A percentile compares a stretch with the other conserved stretches of the same genome.
Conservation (phyloP, 2,888 invertebrate species). For the Himalopsyche anomala region DNA sequence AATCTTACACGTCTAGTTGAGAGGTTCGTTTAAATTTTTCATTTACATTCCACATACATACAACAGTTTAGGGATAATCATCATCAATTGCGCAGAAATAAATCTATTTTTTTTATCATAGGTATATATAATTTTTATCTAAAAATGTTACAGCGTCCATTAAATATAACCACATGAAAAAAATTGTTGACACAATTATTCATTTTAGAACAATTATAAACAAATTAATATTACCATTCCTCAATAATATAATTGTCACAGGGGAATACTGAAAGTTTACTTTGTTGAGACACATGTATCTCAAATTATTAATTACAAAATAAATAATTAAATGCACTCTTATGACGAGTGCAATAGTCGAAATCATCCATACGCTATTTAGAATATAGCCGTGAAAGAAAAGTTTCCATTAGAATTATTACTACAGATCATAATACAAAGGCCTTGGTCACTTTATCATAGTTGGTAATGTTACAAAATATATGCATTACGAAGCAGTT, state of each 20-base stretch:
- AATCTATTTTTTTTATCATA: slow-evolving; percentile 25
- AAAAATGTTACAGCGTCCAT: slow-evolving; percentile 42
- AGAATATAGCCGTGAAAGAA: neutral
- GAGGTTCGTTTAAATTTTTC: neutral
- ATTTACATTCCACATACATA: neutral
- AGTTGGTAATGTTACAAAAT: neutral
- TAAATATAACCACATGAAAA: slow-evolving; percentile 17
- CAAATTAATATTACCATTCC: slow-evolving; percentile 13
- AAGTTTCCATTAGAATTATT: neutral
- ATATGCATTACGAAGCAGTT: neutral
- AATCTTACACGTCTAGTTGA: slow-evolving; percentile 26
- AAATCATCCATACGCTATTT: slow-evolving; percentile 1
- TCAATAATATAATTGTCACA: slow-evolving; percentile 16
- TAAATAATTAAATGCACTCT: slow-evolving; percentile 13
- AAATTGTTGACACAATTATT: slow-evolving; percentile 2
- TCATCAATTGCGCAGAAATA: slow-evolving; percentile 33
- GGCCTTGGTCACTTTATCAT: slow-evolving; percentile 23
- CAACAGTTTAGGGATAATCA: slow-evolving; percentile 8
- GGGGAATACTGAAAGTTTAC: neutral
- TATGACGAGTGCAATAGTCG: neutral
- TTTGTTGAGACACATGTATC: neutral
- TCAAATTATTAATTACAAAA: slow-evolving; percentile 19
- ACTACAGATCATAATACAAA: slow-evolving; percentile 7
- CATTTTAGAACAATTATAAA: slow-evolving; percentile 31
- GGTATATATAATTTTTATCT: slow-evolving; percentile 18